Base-by-base conservation (phyloP, 2,113 vertebrate genomes). In the Barbus barbus region DNA sequence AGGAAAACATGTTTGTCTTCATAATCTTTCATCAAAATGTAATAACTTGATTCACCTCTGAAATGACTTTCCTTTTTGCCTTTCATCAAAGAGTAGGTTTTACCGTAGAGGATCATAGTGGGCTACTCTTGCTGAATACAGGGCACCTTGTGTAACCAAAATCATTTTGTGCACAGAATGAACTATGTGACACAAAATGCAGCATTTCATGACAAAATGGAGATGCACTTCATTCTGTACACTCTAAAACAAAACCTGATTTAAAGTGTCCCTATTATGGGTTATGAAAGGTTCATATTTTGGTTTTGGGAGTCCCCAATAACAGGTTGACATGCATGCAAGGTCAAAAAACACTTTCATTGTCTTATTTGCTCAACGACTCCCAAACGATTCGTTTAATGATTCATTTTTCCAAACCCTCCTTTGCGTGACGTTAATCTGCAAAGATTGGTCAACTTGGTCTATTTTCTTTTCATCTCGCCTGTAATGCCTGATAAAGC, bases 1-100 rank as follows among this genome's bases (percentile, higher is more conserved):
- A 18, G 9, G n/a, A 75, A 75, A 75, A 18, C 44, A 20, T 48
- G 72, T 75, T 75, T 48, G 72, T 48, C 26, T 46, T 75, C 13
- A 20, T 74, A 9, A 28, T 74, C 24, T 48, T 74, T 74, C 0
- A 20, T 51, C 44, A 51, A 51, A 75, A 31, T 51, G 14, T 51
- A 20, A 74, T 48, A 46, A 74, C 5, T 74, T 74, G n/a, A 6
- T 75, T 24, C 38, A 24, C 5, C n/a, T 28, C 44, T 51, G 72
- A 75, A 75, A 75, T 75, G 0, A 51, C 41, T 75, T 75, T 75
- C 13, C 44, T 72, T 75, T 74, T 51, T 28, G n/a, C 44, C 41
- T 74, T 74, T 28, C 24, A 28, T 75, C 72, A 75, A 75, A 46
- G n/a, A 75, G 13, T 51, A 31, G 44, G 13, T 51, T 28, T 44